phyloP scores from a whole-genome alignment of 2,113 vertebrate species.

The Prochilodus magdalenae region DNA sequence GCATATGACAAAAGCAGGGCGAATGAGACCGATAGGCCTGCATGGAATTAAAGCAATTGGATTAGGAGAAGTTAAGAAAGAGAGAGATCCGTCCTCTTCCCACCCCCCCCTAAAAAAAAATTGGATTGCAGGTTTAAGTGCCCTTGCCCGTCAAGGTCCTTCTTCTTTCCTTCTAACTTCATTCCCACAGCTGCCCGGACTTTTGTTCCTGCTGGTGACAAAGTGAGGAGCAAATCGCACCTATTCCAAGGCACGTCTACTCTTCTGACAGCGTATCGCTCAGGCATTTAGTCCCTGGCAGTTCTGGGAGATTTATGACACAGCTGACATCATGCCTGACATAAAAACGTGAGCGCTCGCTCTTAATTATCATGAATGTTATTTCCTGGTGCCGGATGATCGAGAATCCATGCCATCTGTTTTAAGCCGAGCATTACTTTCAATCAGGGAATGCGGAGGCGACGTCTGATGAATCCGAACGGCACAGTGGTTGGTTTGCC shows the following conservation, averaged over 20 bases:
- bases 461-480: conserved; percentile 11
- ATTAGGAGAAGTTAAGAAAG: conserved; percentile 56
- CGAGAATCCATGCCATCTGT: conserved; percentile 28
- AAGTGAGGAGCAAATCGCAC: conserved; percentile 33
- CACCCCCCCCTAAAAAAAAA: too few relatives aligned
- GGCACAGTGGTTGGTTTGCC: not conserved
- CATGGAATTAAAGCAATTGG: conserved; percentile 55
- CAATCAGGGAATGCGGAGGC: not conserved
- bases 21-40: conserved; percentile 41
- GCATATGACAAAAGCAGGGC: conserved; percentile 53
- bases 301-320: conserved; percentile 45
- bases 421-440: conserved; percentile 29
- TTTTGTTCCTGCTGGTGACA: conserved; percentile 45
- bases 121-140: conserved; percentile 50
- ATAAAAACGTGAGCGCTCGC: conserved; percentile 38
- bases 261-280: conserved; percentile 41
- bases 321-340: conserved; percentile 44
- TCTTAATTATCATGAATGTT: conserved; percentile 44
- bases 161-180: conserved; percentile 49
- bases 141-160: conserved; percentile 54
- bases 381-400: conserved; percentile 38
- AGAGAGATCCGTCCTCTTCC: conserved; percentile 40
- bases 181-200: conserved; percentile 15
- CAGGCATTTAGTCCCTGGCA: conserved; percentile 51
- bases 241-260: conserved; percentile 13